phyloP scores from a whole-genome alignment of 2,113 vertebrate genomes.

The Callionymus lyra region DNA sequence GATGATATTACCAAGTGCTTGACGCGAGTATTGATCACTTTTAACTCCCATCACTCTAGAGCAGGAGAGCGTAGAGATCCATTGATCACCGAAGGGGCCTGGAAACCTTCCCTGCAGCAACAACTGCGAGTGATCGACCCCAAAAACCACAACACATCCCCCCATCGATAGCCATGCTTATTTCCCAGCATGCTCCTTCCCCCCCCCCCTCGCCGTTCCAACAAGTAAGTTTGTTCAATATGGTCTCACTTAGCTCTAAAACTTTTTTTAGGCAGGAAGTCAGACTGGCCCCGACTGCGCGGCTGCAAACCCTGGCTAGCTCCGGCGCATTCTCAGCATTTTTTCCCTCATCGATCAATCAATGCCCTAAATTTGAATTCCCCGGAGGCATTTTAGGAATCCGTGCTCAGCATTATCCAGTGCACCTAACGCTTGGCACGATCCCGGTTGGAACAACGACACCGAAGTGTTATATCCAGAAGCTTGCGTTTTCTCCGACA shows the following conservation, averaged over 20 bases:
- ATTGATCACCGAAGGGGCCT: constrained; percentile 30
- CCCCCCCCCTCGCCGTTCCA: constrained; percentile 7
- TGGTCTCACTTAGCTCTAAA: constrained; percentile 43
- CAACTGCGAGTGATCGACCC: constrained; percentile 1
- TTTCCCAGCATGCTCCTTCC: constrained; percentile 32
- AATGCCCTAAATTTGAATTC: constrained; percentile 20
- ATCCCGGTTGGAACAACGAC: background rate
- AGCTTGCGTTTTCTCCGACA: background rate
- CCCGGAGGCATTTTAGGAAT: background rate
- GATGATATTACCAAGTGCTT: too few relatives aligned
- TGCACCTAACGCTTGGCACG: background rate
- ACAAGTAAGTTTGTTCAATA: constrained; percentile 35
- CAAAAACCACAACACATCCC: constrained; percentile 23
- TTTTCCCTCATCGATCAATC: constrained; percentile 26
- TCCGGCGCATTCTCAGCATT: constrained; percentile 41
- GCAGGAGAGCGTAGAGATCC: background rate
- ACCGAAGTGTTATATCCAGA: too few relatives aligned
- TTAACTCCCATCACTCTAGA: background rate
- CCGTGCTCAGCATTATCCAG: background rate
- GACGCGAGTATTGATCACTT: too few relatives aligned
- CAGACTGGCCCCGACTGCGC: constrained; percentile 15
- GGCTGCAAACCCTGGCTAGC: constrained; percentile 11
- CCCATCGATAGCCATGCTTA: constrained; percentile 31
- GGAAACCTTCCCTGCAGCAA: constrained; percentile 19
- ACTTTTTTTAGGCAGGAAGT: constrained; percentile 39